Base-by-base conservation (phyloP, 2,113 vertebrate species). In the Oreochromis aureus region DNA sequence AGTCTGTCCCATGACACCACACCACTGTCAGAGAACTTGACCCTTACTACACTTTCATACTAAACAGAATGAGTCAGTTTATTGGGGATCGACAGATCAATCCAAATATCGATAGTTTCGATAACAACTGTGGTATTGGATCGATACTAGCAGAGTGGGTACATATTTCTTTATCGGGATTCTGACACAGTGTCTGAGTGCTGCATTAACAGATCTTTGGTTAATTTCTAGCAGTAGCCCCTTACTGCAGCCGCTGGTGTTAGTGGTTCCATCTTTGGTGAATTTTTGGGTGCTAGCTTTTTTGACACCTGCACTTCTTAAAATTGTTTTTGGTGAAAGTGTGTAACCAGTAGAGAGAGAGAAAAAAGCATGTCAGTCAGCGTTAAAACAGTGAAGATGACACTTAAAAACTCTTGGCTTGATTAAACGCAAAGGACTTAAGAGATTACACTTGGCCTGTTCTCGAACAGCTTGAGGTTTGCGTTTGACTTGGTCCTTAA, bases 91-190 rank as follows among this genome's bases (percentile, higher is more conserved):
- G 4, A 36, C 18, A 36, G 61, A 66, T 36, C 61, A 36, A 66
- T 66, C 16, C 59, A 36, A 63, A 63, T 36, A 63, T 63, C 18
- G 18, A 66, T n/a, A 66, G 61, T 0, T 36, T 66, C 32, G 7
- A 36, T 63, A 63, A 0, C 10, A 66, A 66, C 32, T 36, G 12
- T 66, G 32, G 32, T 12, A 66, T 66, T 66, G 61, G 18, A 66
- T 66, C 9, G 2, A 63, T 63, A 36, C 32, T 36, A 63, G 32
- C 0, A 63, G 16, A 66, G 32, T 1, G 12, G 55, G 24, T 27
- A 58, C 55, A 58, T 58, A 8, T 15, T 58, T 61, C 18, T 30
- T 13, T 61, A 32, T 61, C 2, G 1, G 8, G 15, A 30, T 32
- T 32, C 30, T 61, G 16, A 61, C 8, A 63, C 32, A 2, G 2